Evolutionary conservation across 2,797 vertebrate genomes (phyloP), one percentile per base, ranked within the genome.

Genomic region (Enteromius treurensis): DNA sequence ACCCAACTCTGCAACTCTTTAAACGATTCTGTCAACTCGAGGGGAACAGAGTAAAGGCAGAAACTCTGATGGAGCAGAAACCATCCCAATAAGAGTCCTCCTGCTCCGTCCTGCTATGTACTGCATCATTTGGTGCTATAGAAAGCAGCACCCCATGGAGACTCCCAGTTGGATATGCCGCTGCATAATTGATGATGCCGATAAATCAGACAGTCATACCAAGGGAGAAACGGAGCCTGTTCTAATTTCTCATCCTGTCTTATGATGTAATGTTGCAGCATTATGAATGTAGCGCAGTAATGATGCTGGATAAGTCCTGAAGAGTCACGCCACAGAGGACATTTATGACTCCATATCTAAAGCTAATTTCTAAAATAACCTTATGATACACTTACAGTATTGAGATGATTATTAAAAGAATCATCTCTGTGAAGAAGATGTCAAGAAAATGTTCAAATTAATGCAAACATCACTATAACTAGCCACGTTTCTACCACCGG

Each of bases 131-230:
- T 81, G 82, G 81, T 75, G 78, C 78, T 80, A 84, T 77, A n/a
- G 78, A 68, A 60, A 70, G 82, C 58, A 74, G 65, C 2, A 37
- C 65, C 83, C 79, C 51, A 15, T 79, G 81, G 81, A 85, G 64
- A 83, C 74, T 69, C 77, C 34, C 75, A 14, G 67, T 77, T 85
- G 69, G 84, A 85, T 81, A 78, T 85, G 77, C 78, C 47, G 10
- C 34, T 87, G 74, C 81, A 87, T 87, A 83, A 87, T 84, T 85
- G 80, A 87, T 87, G 79, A 81, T 69, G 60, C 49, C 79, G 53
- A 77, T 87, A 87, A 83, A 87, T 87, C 83, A 85, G 79, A 77
- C 70, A 51, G 65, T 82, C 49, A 79, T 73, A 82, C 26, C 53
- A 2, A 76, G 80, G 51, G 79, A 79, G 69, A 73, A 81, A 82